phyloP scores from a whole-genome alignment of 1,140 invertebrate genomes.

The Sweltsa coloradensis region DNA sequence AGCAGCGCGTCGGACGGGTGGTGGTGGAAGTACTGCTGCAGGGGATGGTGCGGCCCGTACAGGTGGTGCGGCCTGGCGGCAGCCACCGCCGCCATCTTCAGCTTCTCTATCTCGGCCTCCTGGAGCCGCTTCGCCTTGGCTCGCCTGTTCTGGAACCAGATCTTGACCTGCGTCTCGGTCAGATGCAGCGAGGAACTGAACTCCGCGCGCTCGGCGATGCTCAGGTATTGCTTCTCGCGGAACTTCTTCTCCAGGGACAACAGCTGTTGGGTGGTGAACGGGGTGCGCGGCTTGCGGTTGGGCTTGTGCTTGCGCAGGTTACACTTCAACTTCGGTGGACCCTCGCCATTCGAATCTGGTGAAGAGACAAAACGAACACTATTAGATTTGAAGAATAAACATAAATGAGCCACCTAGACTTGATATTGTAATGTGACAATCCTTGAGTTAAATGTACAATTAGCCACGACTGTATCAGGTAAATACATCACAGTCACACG shows the following conservation, averaged over 20 bases:
- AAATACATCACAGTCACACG: no score
- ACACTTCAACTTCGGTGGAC: slow-evolving; percentile 52
- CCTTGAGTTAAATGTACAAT: no score
- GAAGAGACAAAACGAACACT: neutral
- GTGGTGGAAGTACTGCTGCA: slow-evolving; percentile 8
- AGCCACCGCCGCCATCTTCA: slow-evolving; percentile 57
- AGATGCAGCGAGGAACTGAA: slow-evolving; percentile 87
- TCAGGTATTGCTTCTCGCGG: slow-evolving; percentile 89
- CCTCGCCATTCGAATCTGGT: slow-evolving; percentile 1
- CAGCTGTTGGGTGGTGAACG: slow-evolving; percentile 93
- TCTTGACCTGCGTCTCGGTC: slow-evolving; percentile 94
- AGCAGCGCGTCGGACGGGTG: neutral
- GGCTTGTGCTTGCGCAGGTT: slow-evolving; percentile 90
- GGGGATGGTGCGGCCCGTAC: slow-evolving; percentile 2
- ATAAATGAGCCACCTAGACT: no score
- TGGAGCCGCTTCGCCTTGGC: slow-evolving; percentile 91
- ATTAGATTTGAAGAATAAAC: no score
- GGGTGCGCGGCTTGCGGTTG: slow-evolving; percentile 92
- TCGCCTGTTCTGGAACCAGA: slow-evolving; percentile 94
- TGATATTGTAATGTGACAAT: no score
- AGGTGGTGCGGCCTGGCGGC: slow-evolving; percentile 28
- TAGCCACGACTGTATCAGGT: no score
- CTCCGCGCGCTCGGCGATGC: slow-evolving; percentile 91
- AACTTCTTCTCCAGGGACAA: slow-evolving; percentile 93
- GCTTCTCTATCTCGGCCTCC: slow-evolving; percentile 85